A percentile compares a stretch with the other conserved stretches of the same genome.
Conservation (phyloP, 2,888 invertebrate species). For the Agonopterix subpropinquella region DNA sequence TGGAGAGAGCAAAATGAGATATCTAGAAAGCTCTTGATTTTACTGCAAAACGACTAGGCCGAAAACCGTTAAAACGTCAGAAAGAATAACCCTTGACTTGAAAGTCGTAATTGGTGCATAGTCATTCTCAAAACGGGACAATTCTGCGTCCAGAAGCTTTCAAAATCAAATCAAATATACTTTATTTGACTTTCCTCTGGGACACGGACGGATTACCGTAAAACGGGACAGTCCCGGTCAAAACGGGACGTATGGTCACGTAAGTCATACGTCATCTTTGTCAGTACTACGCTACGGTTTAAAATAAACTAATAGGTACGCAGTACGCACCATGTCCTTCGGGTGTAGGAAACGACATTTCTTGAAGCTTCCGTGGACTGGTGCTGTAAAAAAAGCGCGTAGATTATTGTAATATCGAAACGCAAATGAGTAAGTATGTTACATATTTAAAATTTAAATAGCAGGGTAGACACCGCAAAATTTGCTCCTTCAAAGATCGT, state of each 20-base stretch:
- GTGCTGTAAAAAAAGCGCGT: conserved; percentile 66
- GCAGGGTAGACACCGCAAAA: not conserved
- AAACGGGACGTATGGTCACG: not conserved
- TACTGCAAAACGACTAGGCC: too few relatives aligned
- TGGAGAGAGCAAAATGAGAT: too few relatives aligned
- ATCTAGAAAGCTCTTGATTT: too few relatives aligned
- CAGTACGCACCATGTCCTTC: conserved; percentile 63
- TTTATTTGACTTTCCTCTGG: too few relatives aligned
- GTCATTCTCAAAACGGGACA: not conserved
- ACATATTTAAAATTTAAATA: not conserved
- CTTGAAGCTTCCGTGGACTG: conserved; percentile 81
- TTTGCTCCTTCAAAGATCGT: too few relatives aligned
- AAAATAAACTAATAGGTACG: too few relatives aligned
- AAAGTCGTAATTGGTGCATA: too few relatives aligned
- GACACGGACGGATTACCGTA: not conserved
- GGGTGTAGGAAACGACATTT: conserved; percentile 73
- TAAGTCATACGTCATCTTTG: not conserved
- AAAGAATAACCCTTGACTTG: too few relatives aligned
- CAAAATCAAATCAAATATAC: too few relatives aligned
- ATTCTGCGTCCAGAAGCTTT: not conserved
- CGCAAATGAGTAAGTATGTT: too few relatives aligned
- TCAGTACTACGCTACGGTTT: not conserved
- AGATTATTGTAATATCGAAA: not conserved
- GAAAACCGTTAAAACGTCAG: too few relatives aligned
- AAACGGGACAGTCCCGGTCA: not conserved